phyloP scores from a whole-genome alignment of 2,113 vertebrate genomes.

The Brachyhypopomus gauderio region DNA sequence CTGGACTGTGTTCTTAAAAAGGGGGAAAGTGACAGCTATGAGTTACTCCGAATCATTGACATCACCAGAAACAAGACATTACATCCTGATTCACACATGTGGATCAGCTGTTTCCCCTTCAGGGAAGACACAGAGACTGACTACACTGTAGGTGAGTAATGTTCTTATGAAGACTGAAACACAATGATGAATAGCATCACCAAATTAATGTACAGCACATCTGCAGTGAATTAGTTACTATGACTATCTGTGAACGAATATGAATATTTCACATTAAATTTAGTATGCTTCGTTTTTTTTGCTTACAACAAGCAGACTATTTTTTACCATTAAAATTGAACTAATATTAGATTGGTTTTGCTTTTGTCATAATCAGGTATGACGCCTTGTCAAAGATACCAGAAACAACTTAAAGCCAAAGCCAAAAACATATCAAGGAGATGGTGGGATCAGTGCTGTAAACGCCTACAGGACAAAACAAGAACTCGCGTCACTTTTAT shows the following conservation, averaged over 20 bases:
- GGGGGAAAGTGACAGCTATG: conserved; percentile 23
- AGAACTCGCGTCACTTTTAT: conserved; percentile 12
- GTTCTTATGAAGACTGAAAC: neutral
- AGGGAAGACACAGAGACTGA: too few relatives aligned
- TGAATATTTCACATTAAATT: too few relatives aligned
- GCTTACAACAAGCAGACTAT: too few relatives aligned
- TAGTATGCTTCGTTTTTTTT: too few relatives aligned
- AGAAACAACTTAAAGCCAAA: conserved; percentile 40
- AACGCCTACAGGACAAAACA: neutral
- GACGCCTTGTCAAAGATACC: conserved; percentile 42
- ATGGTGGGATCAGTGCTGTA: neutral
- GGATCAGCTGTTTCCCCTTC: conserved; percentile 39
- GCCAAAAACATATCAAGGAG: conserved; percentile 12
- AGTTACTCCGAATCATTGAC: conserved; percentile 33
- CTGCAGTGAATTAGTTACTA: too few relatives aligned
- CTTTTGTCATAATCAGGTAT: conserved; percentile 39
- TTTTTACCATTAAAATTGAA: neutral
- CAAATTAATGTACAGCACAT: too few relatives aligned
- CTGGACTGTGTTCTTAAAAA: conserved; percentile 27
- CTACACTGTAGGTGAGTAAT: neutral
- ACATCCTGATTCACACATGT: neutral
- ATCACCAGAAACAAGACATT: conserved; percentile 28
- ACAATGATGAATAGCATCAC: too few relatives aligned
- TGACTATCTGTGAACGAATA: too few relatives aligned
- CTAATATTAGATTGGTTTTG: neutral